Evolutionary conservation across 2,888 invertebrate species (phyloP), one percentile per base, ranked within the genome.

Genomic region (Criorhina ranunculi): DNA sequence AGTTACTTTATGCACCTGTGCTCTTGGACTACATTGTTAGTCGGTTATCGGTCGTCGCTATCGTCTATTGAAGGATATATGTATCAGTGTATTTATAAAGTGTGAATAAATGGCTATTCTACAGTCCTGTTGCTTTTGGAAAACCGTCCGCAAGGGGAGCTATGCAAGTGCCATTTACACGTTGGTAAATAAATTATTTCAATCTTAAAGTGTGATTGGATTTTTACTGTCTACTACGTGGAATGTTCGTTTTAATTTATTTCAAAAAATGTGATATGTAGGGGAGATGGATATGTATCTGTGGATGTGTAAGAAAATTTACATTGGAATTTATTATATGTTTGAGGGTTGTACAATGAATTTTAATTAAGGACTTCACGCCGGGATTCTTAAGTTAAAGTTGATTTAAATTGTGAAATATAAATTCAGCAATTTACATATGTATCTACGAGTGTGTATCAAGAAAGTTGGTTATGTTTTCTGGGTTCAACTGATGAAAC

Each of bases 61-160:
- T 69, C 5, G 42, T 9, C 6, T 9, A 46, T 66, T 60, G 9
- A 66, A 67, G 67, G 73, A 67, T 60, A 80, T 29, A 62, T 9
- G 1, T 12, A 42, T 6, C 3, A 44, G 55, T 5, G 4, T 24
- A 11, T 15, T 17, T 5, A 31, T 17, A 19, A 33, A 11, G 24
- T 31, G 17, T 1, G 1, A 17, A 40, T 62, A 60, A 33, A 91
- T 91, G 91, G 89, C 91, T 44, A 90, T 91, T 86, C 85, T 91
- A 67, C 89, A 90, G 80, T 90, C 91, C 76, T 91, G 91, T 88
- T 91, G 91, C 87, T 91, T 89, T 85, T 91, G 91, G 91, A 89
- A 90, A 78, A 89, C 89, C 31, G 89, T 91, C 72, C 89, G 90
- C 2, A 89, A 88, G 49, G 91, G 91, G 76, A 90, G 90, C 86